Evolutionary conservation across 2,113 vertebrate genomes (phyloP).

Genomic region (Oceanites oceanicus): DNA sequence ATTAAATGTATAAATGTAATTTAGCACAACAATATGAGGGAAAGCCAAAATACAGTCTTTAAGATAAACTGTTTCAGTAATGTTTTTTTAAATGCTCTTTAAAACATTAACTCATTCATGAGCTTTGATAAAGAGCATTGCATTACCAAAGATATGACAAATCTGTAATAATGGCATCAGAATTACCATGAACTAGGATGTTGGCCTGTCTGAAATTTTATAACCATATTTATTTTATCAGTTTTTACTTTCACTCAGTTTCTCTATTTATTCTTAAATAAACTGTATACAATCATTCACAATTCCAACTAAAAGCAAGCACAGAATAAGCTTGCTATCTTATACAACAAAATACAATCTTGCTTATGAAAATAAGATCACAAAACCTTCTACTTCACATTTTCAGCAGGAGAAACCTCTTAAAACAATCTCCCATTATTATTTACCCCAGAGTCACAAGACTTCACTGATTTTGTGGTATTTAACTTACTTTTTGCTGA

Average conservation of each 20-base stretch:
- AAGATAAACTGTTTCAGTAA: background rate
- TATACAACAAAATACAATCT: background rate
- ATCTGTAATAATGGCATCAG: background rate
- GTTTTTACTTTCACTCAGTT: background rate
- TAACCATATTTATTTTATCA: background rate
- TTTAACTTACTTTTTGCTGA: background rate
- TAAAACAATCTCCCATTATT: background rate
- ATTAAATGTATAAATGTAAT: background rate
- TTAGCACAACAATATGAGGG: background rate
- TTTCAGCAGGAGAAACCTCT: background rate
- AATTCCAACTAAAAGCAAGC: background rate
- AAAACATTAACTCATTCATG: constrained; percentile 13
- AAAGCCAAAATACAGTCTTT: background rate
- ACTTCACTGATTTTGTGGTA: background rate
- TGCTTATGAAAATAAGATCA: background rate
- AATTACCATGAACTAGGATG: background rate
- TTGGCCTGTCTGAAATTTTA: background rate
- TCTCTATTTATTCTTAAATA: background rate
- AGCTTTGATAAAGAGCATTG: background rate
- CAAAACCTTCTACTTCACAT: background rate
- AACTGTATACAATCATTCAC: background rate
- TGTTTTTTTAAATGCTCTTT: background rate
- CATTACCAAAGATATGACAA: background rate
- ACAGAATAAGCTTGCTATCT: background rate
- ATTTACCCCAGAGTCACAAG: background rate